Percentiles rank a stretch among this genome's conserved stretches.
Conservation (phyloP, 2,113 vertebrate species). For the Bucco capensis region DNA sequence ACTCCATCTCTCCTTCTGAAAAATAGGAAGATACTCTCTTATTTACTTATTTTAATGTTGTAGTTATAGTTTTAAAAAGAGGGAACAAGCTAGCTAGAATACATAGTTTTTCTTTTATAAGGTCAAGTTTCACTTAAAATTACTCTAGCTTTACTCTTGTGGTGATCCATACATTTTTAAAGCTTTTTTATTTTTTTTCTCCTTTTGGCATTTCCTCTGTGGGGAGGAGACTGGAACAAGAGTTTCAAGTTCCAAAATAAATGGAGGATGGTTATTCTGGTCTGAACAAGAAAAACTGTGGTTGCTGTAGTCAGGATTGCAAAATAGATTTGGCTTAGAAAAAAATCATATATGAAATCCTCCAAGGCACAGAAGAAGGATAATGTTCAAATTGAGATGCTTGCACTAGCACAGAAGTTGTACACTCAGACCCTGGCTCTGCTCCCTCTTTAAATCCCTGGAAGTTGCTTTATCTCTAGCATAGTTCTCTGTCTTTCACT, state of each 20-base stretch:
- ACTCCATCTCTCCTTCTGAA: background rate
- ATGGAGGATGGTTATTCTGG: conserved; percentile 43
- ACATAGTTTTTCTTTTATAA: conserved; percentile 29
- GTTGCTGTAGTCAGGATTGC: background rate
- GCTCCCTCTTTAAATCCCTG: background rate
- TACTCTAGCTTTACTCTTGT: conserved; percentile 12
- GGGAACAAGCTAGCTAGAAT: conserved; percentile 1
- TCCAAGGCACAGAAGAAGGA: background rate
- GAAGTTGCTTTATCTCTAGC: conserved; percentile 19
- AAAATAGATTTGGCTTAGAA: conserved; percentile 1
- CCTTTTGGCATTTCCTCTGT: conserved; percentile 44
- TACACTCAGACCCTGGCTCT: background rate
- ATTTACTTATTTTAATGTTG: background rate
- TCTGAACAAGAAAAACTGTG: conserved; percentile 56
- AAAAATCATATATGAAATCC: background rate
- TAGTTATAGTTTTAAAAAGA: background rate
- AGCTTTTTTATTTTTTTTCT: background rate
- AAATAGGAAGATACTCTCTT: background rate
- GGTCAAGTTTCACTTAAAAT: conserved; percentile 38
- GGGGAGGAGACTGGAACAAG: conserved; percentile 25
- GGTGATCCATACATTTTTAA: conserved; percentile 15
- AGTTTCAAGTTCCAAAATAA: conserved; percentile 56
- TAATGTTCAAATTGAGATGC: background rate
- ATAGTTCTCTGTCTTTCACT: background rate
- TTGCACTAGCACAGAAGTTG: background rate